phyloP scores from a whole-genome alignment of 1,140 invertebrate genomes.

The Micrasema longulum region DNA sequence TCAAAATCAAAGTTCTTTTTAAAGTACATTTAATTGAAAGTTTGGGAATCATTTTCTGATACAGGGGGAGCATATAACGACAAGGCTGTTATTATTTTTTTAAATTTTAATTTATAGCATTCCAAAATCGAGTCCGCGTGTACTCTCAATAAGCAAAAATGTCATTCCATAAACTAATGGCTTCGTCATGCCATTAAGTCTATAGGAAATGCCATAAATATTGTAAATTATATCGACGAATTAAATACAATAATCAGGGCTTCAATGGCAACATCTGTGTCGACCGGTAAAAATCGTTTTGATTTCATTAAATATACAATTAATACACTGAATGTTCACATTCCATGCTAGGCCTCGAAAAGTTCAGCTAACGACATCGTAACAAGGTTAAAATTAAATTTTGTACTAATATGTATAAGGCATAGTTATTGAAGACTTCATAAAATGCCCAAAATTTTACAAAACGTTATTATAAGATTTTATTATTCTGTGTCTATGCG shows the following conservation, averaged over 20 bases:
- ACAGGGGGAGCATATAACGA: conserved; percentile 49
- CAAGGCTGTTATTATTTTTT: conserved; percentile 49
- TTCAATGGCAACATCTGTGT: conserved; percentile 24
- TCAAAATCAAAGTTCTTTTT: too few relatives aligned
- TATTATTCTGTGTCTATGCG: too few relatives aligned
- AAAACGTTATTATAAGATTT: too few relatives aligned
- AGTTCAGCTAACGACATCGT: neutral
- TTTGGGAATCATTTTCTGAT: conserved; percentile 29
- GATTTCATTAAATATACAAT: conserved; percentile 19
- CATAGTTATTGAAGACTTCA: too few relatives aligned
- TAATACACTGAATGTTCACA: conserved; percentile 22
- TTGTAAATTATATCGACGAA: conserved; percentile 50
- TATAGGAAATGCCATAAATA: conserved; percentile 46
- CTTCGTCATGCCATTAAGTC: conserved; percentile 50
- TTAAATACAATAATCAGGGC: conserved; percentile 47
- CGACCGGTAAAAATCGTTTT: conserved; percentile 27
- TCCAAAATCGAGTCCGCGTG: conserved; percentile 52
- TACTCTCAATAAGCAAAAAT: conserved; percentile 52
- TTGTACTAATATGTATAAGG: too few relatives aligned
- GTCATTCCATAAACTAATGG: conserved; percentile 53
- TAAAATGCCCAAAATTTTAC: conserved; percentile 19
- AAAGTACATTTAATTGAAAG: too few relatives aligned
- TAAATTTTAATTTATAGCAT: conserved; percentile 54
- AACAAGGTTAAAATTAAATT: conserved; percentile 3
- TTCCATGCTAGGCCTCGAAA: conserved; percentile 29